Base-by-base conservation (phyloP, 2,888 invertebrate species). In the Tanytarsus gracilentus region DNA sequence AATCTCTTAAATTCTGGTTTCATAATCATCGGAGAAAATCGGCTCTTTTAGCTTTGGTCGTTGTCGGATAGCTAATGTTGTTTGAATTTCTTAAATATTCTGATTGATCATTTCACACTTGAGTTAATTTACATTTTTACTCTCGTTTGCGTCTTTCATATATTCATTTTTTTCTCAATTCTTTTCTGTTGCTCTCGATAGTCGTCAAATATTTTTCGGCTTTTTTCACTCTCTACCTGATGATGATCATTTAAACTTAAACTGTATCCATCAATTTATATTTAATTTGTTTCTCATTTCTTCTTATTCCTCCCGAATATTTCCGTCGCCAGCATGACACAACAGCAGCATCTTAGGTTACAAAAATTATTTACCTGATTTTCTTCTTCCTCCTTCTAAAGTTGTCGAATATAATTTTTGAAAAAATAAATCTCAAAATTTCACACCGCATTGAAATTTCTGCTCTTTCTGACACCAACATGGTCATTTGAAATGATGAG, bases 21-120 rank as follows among this genome's bases (percentile, higher is more conserved):
- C 27, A 4, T 29, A 14, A 7, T 29, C 51, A 30, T 51, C 30
- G 30, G 18, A 29, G 21, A 18, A 16, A 7, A 48, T 21, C 48
- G 21, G 11, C 21, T 48, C 18, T 23, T 48, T 48, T 23, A 6
- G 23, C 25, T 51, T 51, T 16, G 51, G n/a, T 39, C 14, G n/a
- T 39, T 39, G 39, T 39, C 39, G n/a, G n/a, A n/a, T n/a, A n/a
- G n/a, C n/a, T n/a, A 44, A 21, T 23, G 44, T 16, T 44, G 44
- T 18, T 16, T 30, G 36, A 25, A 21, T 53, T 51, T 53, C 33
- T 53, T 33, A 55, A 55, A 39, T 21, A 55, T 23, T 55, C 40
- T 55, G 55, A 55, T 55, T 55, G 55, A 55, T 55, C 55, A 55
- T 55, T 55, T 55, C 55, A 55, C 55, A 55, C 55, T 55, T 40